phyloP scores from a whole-genome alignment of 2,113 vertebrate species.

The Nesoenas mayeri region DNA sequence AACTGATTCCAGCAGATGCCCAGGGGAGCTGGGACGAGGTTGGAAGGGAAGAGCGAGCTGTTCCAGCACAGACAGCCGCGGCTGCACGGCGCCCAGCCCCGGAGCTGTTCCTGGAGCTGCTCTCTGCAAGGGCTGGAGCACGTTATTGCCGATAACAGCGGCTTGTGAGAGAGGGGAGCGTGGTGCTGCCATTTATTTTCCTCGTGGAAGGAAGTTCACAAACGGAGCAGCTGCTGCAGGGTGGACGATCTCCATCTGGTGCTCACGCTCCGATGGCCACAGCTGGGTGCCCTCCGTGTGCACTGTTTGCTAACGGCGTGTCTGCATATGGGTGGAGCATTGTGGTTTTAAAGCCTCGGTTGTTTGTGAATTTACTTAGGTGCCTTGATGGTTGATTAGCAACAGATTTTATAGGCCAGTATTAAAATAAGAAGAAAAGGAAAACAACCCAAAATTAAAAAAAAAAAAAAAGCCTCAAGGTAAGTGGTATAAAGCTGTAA shows the following conservation, averaged over 20 bases:
- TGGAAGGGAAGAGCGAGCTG: not conserved
- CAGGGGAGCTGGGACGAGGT: not conserved
- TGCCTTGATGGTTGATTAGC: conserved; percentile 39
- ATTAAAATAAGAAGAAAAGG: not conserved
- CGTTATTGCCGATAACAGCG: not conserved
- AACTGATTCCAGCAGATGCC: not conserved
- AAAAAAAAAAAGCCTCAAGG: not conserved
- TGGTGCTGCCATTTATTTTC: not conserved
- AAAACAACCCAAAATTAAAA: not conserved
- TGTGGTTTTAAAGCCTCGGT: not conserved
- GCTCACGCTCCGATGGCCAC: accelerated
- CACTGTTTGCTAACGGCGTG: not conserved
- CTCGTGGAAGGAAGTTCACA: not conserved
- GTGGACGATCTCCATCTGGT: not conserved
- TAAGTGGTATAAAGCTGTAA: not conserved
- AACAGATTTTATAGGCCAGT: conserved; percentile 43
- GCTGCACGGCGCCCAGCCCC: not conserved
- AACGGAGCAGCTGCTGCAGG: not conserved
- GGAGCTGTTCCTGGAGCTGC: not conserved
- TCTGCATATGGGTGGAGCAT: not conserved
- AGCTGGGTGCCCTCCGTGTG: not conserved
- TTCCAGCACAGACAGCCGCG: not conserved
- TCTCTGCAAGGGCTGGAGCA: not conserved
- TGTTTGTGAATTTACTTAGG: conserved; percentile 2
- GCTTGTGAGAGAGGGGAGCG: not conserved